phyloP scores from a whole-genome alignment of 2,797 vertebrate genomes.

The Cryptoblepharus egeriae region DNA sequence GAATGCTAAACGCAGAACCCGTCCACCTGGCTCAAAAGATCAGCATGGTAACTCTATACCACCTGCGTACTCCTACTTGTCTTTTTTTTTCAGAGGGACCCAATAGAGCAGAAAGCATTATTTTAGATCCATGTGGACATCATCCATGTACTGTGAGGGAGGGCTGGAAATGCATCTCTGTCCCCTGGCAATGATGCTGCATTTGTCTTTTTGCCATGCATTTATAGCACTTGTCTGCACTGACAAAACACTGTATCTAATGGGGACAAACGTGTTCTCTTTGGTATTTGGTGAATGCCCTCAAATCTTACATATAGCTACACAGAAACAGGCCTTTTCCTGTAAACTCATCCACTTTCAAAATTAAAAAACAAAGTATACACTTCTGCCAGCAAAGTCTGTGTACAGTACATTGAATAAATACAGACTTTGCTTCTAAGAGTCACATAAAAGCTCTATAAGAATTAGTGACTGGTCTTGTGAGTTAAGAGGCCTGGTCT shows the following conservation, averaged over 20 bases:
- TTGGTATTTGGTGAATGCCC: too few relatives aligned
- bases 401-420: not conserved
- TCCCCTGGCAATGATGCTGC: too few relatives aligned
- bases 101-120: not conserved
- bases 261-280: too few relatives aligned
- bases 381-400: not conserved
- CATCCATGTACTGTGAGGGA: too few relatives aligned
- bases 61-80: fast-evolving
- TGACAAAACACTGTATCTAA: too few relatives aligned
- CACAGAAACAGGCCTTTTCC: not conserved
- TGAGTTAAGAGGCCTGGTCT: not conserved
- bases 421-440: not conserved
- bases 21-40: conserved; percentile 69
- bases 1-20: conserved; percentile 59
- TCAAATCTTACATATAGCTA: not conserved
- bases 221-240: too few relatives aligned
- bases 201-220: too few relatives aligned
- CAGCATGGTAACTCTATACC: conserved; percentile 62
- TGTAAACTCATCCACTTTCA: not conserved
- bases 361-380: not conserved
- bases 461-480: not conserved
- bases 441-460: not conserved
- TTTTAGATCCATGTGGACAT: not conserved
- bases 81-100: fast-evolving
- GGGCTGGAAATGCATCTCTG: too few relatives aligned